phyloP scores from a whole-genome alignment of 2,797 vertebrate genomes.

The Chelmon rostratus region DNA sequence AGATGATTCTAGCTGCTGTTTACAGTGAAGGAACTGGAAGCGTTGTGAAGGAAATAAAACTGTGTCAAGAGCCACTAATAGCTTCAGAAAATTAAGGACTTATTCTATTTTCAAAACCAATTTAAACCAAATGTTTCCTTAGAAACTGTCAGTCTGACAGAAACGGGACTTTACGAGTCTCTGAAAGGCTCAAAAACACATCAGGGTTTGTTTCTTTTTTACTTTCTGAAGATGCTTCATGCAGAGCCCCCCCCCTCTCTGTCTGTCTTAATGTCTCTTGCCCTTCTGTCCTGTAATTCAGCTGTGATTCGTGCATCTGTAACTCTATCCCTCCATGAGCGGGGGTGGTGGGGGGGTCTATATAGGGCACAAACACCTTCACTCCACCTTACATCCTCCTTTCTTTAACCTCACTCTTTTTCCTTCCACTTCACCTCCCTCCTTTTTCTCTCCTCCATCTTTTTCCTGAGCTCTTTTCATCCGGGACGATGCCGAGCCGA shows the following conservation, averaged over 20 bases:
- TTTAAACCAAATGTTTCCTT: no score
- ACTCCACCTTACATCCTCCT: slow-evolving; percentile 58
- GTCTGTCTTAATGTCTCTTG: slow-evolving; percentile 12
- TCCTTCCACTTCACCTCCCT: slow-evolving; percentile 47
- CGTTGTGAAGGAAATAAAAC: no score
- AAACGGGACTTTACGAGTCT: no score
- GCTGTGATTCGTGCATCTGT: slow-evolving; percentile 90
- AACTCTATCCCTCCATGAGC: slow-evolving; percentile 87
- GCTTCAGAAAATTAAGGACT: no score
- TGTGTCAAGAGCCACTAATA: no score
- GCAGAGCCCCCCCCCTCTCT: neutral
- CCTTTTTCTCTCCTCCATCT: slow-evolving; percentile 53
- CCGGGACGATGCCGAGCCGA: slow-evolving; percentile 87
- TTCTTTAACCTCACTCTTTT: slow-evolving; percentile 57
- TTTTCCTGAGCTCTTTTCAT: slow-evolving; percentile 88
- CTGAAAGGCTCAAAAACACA: no score
- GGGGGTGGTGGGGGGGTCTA: slow-evolving; percentile 77
- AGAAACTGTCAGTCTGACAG: no score
- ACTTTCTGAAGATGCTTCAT: neutral
- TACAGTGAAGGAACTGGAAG: no score
- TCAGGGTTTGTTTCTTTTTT: no score
- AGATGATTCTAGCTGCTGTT: no score
- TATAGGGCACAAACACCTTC: slow-evolving; percentile 90
- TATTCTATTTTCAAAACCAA: no score
- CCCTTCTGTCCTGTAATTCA: slow-evolving; percentile 25